Evolutionary conservation across 35 echinoderm and acorn worm species (phyloP).

Genomic region (Eucidaris tribuloides): DNA sequence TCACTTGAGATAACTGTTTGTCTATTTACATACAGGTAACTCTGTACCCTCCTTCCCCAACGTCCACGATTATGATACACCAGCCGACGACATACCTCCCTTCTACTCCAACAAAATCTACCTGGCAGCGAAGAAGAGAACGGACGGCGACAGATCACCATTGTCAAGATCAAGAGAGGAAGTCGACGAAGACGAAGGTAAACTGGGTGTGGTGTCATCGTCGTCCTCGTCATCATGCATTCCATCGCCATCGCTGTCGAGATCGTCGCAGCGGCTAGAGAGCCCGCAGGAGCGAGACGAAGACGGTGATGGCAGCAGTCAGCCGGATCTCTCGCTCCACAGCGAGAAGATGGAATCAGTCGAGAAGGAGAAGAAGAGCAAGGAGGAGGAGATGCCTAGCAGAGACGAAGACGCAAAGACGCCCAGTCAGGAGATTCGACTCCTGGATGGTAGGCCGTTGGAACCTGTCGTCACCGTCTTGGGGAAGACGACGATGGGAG

Average conservation of each 20-base stretch:
- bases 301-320: constrained; percentile 22
- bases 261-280: not conserved
- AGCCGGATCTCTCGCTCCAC: constrained; percentile 15
- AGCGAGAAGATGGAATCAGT: not conserved
- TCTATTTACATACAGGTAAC: not conserved
- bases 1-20: no score
- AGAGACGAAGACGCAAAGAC: not conserved
- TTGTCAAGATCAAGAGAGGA: not conserved
- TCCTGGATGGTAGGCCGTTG: not conserved
- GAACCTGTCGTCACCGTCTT: not conserved
- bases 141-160: not conserved
- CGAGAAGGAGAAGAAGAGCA: not conserved
- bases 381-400: not conserved
- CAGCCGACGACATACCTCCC: not conserved
- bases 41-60: constrained; percentile 18
- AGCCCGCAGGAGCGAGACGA: constrained; percentile 3
- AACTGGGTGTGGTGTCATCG: not conserved
- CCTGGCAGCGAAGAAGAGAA: not conserved
- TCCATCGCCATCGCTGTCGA: constrained; percentile 1
- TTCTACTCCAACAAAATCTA: constrained; percentile 28
- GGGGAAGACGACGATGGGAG: not conserved
- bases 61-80: constrained; percentile 6
- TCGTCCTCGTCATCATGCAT: not conserved
- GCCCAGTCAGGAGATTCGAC: not conserved
- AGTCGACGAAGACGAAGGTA: not conserved